These are phyloP conservation scores for Eupithecia inturbata DNA, from an alignment of 2,888 invertebrate species.

Conservation along the genomic window DNA sequence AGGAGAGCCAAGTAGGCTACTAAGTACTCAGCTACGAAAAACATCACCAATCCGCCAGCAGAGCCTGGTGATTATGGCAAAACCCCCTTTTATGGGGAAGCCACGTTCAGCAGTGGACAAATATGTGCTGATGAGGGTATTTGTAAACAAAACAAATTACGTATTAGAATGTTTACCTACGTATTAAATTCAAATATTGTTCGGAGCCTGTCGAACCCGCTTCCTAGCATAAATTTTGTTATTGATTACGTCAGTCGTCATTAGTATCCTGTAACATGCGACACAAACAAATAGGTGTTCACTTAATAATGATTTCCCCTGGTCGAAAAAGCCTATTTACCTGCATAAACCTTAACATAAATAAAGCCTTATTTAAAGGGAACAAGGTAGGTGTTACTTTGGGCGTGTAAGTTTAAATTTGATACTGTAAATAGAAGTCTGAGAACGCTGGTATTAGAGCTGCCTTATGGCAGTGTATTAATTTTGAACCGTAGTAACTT, in stretches of 20 bases:
- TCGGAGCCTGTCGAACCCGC: conserved; percentile 36
- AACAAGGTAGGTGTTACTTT: conserved; percentile 50
- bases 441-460: conserved; percentile 75
- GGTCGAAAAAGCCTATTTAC: conserved; percentile 57
- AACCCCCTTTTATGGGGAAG: not conserved
- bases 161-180: not conserved
- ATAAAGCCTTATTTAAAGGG: conserved; percentile 44
- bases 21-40: too few relatives aligned
- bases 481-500: conserved; percentile 84
- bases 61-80: too few relatives aligned
- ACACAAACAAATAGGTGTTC: conserved; percentile 82
- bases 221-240: conserved; percentile 58
- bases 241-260: conserved; percentile 77
- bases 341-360: conserved; percentile 27
- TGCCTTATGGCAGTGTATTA: conserved; percentile 84
- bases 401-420: conserved; percentile 65
- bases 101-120: not conserved
- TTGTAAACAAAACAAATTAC: not conserved
- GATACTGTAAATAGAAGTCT: conserved; percentile 78
- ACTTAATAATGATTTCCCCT: conserved; percentile 77
- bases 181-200: conserved; percentile 24
- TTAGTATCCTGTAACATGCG: conserved; percentile 79
- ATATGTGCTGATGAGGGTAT: not conserved
- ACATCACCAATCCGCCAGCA: too few relatives aligned
- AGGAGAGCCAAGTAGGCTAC: too few relatives aligned